Evolutionary conservation across 1,140 invertebrate species (phyloP), one percentile per base, ranked within the genome.

Genomic region (Gryllus bimaculatus): DNA sequence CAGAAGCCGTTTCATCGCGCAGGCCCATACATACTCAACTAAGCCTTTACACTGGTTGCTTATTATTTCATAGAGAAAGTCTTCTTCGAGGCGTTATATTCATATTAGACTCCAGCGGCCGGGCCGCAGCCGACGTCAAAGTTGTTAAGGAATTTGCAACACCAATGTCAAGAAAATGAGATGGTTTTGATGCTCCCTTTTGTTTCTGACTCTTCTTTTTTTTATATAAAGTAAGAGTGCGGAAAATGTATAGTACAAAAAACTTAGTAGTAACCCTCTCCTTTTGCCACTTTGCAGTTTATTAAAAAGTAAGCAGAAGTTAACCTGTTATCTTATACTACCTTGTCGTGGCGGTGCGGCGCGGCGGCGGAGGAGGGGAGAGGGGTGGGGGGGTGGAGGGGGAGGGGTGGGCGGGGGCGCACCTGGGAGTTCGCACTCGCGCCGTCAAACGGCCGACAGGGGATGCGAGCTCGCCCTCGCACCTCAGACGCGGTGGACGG

Each of bases 231-330:
- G 76, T n/a, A 54, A 75, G 74, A 77, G 76, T 49, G 47, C 15
- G 20, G 20, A 77, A 77, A 48, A 47, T 77, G 12, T 18, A 48
- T 20, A 21, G 48, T 15, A 48, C 76, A 66, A 66, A 66, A 66
- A 66, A 66, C 54, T 66, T 66, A 66, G 54, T 66, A 66, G 54
- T 66, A 66, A 66, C 54, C 54, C 54, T 66, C 48, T 77, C 76
- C 48, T 49, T 77, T 77, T 54, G 6, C 76, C 75, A 76, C 79
- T 79, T 79, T 79, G 79, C 79, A 79, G 79, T 79, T 79, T 79
- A 79, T 79, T 79, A 79, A 79, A 79, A 79, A 79, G 79, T 79
- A 77, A 79, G 79, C 79, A 79, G 49, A 79, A 79, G 79, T 79
- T 79, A 79, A 79, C 75, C 48, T 79, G 79, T 79, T 79, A 77